phyloP scores from a whole-genome alignment of 2,113 vertebrate genomes.

The Otocyon megalotis region DNA sequence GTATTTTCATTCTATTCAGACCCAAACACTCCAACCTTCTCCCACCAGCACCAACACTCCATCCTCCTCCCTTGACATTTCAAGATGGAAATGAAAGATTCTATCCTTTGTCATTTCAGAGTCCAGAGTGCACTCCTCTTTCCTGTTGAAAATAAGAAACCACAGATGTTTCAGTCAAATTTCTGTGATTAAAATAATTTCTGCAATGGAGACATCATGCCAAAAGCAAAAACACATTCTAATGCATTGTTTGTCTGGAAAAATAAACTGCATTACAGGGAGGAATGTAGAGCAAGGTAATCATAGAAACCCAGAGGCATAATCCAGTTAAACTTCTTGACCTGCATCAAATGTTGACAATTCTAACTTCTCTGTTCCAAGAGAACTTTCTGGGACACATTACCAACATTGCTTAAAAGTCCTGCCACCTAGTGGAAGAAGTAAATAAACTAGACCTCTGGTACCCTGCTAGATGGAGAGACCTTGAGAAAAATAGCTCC shows the following conservation, averaged over 20 bases:
- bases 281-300: slow-evolving; percentile 56
- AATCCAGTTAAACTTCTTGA: slow-evolving; percentile 62
- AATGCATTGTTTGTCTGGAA: slow-evolving; percentile 63
- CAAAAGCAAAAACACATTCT: slow-evolving; percentile 60
- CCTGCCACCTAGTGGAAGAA: slow-evolving; percentile 81
- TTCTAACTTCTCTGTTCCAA: slow-evolving; percentile 43
- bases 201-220: not conserved
- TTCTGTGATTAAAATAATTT: slow-evolving; percentile 62
- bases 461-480: not conserved
- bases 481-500: not conserved
- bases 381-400: slow-evolving; percentile 43
- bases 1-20: not conserved
- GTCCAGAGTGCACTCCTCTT: not conserved
- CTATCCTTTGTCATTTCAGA: slow-evolving; percentile 1
- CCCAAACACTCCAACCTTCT: not conserved
- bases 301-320: not conserved
- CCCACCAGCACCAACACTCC: not conserved
- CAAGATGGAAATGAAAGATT: not conserved
- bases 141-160: slow-evolving; percentile 48
- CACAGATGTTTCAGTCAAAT: slow-evolving; percentile 44
- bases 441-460: not conserved
- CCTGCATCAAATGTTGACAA: not conserved
- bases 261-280: not conserved
- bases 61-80: not conserved
- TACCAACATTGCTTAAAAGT: slow-evolving; percentile 66